Base-by-base conservation (phyloP, 1,140 invertebrate genomes). In the Drosophila littoralis region DNA sequence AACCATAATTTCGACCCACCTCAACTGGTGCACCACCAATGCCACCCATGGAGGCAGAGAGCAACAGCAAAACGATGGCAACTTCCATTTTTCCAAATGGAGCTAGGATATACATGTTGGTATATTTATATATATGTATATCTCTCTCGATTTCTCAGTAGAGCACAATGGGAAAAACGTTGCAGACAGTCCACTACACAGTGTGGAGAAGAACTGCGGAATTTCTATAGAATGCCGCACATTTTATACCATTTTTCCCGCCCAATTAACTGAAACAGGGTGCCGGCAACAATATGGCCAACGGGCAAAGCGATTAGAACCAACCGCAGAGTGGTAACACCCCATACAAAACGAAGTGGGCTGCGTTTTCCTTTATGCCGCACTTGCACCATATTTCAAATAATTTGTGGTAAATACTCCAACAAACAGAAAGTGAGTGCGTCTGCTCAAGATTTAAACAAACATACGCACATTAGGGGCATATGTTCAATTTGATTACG, bases 381-480 rank as follows among this genome's bases (percentile, higher is more conserved):
- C 82, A 85, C 83, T 85, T 82, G 79, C 75, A 69, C 83, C 82
- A 82, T 86, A 86, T 86, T 86, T 86, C 75, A 79, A 70, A 82
- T 65, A 82, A 82, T 86, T 82, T 88, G 84, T 86, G 82, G 82
- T 86, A 86, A 86, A 88, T 72, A 88, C 82, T 73, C 64, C 52
- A 51, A 48, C 82, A 86, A 86, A 88, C 83, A 86, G 67, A 69
- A 32, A 33, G 22, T 32, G 60, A 42, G 78, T 84, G 80, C 57
- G 69, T 66, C 63, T 58, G 64, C 51, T 75, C 51, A 72, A 82
- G 82, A 82, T 79, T 86, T 72, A 15, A 79, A 76, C 46, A 82
- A 85, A 85, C 79, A 85, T 76, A 66, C 67, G 71, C 67, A 71
- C 82, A 85, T 75, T 82, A 69, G 46, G 61, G 82, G 57, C 82